Evolutionary conservation across 2,888 invertebrate genomes (phyloP), one percentile per base, ranked within the genome.

Genomic region (Desoria tigrina): DNA sequence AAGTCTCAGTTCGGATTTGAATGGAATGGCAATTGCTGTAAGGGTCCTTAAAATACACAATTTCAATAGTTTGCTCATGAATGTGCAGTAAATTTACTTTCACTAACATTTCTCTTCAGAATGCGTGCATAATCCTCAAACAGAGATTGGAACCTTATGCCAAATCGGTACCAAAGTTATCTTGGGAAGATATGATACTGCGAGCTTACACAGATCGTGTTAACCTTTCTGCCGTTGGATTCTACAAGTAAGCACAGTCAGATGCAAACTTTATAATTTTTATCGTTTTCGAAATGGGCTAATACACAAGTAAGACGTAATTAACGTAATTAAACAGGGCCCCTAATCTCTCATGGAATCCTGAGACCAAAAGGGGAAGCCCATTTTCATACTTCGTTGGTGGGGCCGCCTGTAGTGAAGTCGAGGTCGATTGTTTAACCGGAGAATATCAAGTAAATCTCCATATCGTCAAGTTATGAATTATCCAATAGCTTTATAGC

Each of bases 371-470:
- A 45, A 42, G 55, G 32, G 74, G 72, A 21, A 70, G 58, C 32
- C 65, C 66, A 0, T 94, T 90, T 78, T 88, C 87, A 77, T 97
- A 97, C 78, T 94, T 85, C 77, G 90, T 93, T 0, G 91, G 85
- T 78, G 96, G 95, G 0, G 90, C 86, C 0, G 92, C 91, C 3
- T 89, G 90, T 74, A 87, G 90, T 0, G 91, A 92, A 79, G 94
- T 96, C 1, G 94, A 95, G 84, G 87, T 97, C 18, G 96, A 97
- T 81, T 94, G 94, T 76, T 83, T 96, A 1, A 96, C 94, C 24
- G 96, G 96, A 7, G 94, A 95, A 78, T 94, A 96, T 80, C 87
- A 89, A 55, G 72, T 74, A 23, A 11, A 11, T 6, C 14, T n/a
- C n/a, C n/a, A n/a, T n/a, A n/a, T n/a, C 11, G 21, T 9, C 50